Base-by-base conservation (phyloP, 2,797 vertebrate species). In the Notoglanidium macrostoma region DNA sequence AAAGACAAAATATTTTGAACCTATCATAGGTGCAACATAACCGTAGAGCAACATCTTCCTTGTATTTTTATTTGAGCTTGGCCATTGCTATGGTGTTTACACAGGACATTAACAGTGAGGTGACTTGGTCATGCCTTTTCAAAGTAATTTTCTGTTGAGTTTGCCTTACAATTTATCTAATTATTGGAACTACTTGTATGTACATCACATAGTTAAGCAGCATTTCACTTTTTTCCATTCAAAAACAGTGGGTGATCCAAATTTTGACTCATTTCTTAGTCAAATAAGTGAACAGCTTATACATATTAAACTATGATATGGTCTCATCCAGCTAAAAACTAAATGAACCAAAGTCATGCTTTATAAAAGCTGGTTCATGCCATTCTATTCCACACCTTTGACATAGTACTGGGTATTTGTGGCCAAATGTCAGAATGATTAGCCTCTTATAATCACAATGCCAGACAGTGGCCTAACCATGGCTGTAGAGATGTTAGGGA, bases 401-500 rank as follows among this genome's bases (percentile, higher is more conserved):
- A 63, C n/a, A 44, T n/a, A 1, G 35, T 29, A 15, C 61, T 29
- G 40, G 8, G 26, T 29, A 11, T 65, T 82, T 65, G 15, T 82
- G 40, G 26, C 17, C 26, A 65, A 65, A 82, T 44, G 12, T 35
- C 17, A 23, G 21, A 79, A 79, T 81, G 23, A 63, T 81, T 46
- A 46, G 26, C 0, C 23, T n/a, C 55, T 80, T 80, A 80, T 26
- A 26, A 57, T 68, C 2, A 49, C 72, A 84, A 21, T 57, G 17
- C 14, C 21, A n/a, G 59, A 55, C 19, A 68, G 63, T 70, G 12
- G 9, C 65, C 70, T 76, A 70, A 76, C 46, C 46, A 44, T 19
- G 57, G 65, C 84, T 84, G 79, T 87, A 88, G 87, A 85, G 73
- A 84, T 88, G 77, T 87, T 90, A 81, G 78, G 57, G 80, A 80